Conservation (phyloP, 2,888 invertebrate genomes). For the Rutpela maculata region DNA sequence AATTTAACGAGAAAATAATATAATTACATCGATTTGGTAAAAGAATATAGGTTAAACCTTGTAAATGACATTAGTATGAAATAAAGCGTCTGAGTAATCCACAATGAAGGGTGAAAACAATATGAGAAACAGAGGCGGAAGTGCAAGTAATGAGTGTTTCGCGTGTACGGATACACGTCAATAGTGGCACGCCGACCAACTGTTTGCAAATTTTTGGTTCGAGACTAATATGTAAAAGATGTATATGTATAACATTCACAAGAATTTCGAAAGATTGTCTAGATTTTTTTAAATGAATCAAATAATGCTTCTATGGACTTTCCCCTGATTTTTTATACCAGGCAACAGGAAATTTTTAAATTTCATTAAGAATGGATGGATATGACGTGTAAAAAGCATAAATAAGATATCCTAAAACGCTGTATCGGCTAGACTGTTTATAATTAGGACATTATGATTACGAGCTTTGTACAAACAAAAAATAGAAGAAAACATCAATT, state of each 20-base stretch:
- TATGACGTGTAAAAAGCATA: too few species aligned
- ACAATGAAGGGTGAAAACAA: slow-evolving; percentile 66
- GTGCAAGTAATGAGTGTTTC: slow-evolving; percentile 66
- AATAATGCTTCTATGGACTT: too few species aligned
- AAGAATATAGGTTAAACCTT: slow-evolving; percentile 31
- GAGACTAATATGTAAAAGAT: slow-evolving; percentile 2
- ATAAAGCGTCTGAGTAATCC: slow-evolving; percentile 61
- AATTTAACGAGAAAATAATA: slow-evolving; percentile 23
- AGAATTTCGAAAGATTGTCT: not conserved
- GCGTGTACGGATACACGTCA: slow-evolving; percentile 66
- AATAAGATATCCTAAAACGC: too few species aligned
- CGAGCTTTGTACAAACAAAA: too few species aligned
- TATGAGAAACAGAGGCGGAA: slow-evolving; percentile 66
- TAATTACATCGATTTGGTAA: slow-evolving; percentile 30
- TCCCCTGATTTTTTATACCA: too few species aligned
- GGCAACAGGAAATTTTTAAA: too few species aligned
- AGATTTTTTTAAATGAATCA: too few species aligned
- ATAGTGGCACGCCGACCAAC: slow-evolving; percentile 59
- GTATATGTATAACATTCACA: slow-evolving; percentile 14
- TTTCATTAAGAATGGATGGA: too few species aligned
- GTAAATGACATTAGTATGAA: slow-evolving; percentile 50
- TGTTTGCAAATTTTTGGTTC: slow-evolving; percentile 59
- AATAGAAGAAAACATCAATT: too few species aligned
- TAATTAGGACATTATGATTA: too few species aligned
- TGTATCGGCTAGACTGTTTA: too few species aligned